phyloP scores from a whole-genome alignment of 2,113 vertebrate species.

The Aldabrachelys gigantea region DNA sequence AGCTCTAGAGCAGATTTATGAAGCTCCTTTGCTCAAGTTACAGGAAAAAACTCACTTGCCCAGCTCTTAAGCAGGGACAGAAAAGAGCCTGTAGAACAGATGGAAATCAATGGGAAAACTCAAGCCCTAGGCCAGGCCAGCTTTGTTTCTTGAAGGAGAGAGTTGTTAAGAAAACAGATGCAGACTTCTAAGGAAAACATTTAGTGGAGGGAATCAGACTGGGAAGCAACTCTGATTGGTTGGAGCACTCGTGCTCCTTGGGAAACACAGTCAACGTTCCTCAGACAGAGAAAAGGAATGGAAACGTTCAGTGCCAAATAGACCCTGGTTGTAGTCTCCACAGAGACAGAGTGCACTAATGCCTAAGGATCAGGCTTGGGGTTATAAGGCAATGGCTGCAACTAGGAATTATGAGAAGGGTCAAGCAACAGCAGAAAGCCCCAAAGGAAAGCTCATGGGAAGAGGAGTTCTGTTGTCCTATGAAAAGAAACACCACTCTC shows the following conservation, averaged over 20 bases:
- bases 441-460: neutral
- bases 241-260: neutral
- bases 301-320: neutral
- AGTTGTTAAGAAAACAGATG: neutral
- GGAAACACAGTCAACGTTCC: neutral
- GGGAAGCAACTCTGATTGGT: neutral
- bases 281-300: neutral
- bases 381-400: neutral
- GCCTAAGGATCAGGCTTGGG: neutral
- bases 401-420: neutral
- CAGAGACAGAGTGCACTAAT: neutral
- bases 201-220: neutral
- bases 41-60: neutral
- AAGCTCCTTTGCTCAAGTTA: neutral
- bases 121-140: neutral
- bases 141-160: neutral
- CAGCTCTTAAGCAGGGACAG: neutral
- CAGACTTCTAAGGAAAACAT: neutral
- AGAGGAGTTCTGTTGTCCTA: neutral
- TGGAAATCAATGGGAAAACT: neutral
- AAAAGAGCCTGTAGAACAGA: neutral
- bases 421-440: neutral
- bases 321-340: neutral
- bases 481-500: neutral
- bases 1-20: neutral